Evolutionary conservation across 2,888 invertebrate species (phyloP).

Genomic region (Ectemnius cavifrons): DNA sequence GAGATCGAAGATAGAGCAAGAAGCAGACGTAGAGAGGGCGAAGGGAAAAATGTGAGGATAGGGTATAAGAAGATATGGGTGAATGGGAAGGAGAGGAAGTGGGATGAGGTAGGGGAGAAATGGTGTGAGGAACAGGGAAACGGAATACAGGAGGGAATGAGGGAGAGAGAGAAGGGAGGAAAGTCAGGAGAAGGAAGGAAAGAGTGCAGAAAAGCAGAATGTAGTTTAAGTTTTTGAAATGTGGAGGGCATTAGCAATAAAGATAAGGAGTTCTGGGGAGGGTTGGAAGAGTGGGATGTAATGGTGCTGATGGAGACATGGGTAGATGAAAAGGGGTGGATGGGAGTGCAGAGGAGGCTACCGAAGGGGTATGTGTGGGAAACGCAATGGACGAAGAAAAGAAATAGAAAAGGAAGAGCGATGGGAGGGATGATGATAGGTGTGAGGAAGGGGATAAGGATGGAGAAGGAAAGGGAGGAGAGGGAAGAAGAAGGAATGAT

Average conservation of each 20-base stretch:
- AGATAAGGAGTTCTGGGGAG: conserved; percentile 44
- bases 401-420: background rate
- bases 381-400: conserved; percentile 13
- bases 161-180: too few species aligned
- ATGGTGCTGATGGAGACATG: conserved; percentile 47
- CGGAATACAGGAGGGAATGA: too few species aligned
- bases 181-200: too few species aligned
- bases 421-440: conserved; percentile 17
- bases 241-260: conserved; percentile 46
- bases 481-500: conserved; percentile 16
- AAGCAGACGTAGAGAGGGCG: too few species aligned
- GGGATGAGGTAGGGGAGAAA: too few species aligned
- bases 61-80: too few species aligned
- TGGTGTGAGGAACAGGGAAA: too few species aligned
- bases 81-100: too few species aligned
- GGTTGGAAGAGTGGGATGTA: conserved; percentile 34
- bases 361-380: conserved; percentile 38
- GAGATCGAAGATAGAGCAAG: too few species aligned
- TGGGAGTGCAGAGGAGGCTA: conserved; percentile 15
- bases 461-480: background rate
- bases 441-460: conserved; percentile 12
- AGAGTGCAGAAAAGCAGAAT: too few species aligned
- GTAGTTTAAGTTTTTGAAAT: too few species aligned
- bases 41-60: too few species aligned
- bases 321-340: conserved; percentile 47